Conservation (phyloP, 2,888 invertebrate species). For the Cancer borealis region DNA sequence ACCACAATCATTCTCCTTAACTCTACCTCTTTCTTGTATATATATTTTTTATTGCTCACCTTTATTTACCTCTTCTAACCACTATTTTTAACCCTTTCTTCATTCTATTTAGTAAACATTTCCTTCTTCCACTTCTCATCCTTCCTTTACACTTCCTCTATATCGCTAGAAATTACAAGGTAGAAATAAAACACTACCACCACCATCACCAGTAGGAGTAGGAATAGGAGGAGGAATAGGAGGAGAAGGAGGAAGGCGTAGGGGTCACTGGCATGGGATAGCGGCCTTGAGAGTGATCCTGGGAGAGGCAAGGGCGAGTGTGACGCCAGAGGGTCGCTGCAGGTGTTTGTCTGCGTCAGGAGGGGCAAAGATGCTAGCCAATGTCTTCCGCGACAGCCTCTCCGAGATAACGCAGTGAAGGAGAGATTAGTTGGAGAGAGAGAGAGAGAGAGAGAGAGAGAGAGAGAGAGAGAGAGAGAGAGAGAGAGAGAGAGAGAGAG, state of each 20-base stretch:
- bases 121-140: no score
- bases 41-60: not conserved
- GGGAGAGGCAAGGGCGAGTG: not conserved
- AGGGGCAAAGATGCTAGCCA: not conserved
- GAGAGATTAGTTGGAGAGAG: not conserved
- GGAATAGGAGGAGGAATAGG: no score
- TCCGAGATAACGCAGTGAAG: not conserved
- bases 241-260: no score
- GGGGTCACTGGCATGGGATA: not conserved
- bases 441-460: not conserved
- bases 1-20: not conserved
- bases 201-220: not conserved
- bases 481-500: not conserved
- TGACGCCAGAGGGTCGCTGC: not conserved
- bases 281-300: not conserved
- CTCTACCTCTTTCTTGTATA: not conserved
- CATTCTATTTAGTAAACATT: no score
- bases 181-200: not conserved
- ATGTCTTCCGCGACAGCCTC: not conserved
- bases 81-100: not conserved
- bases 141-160: not conserved
- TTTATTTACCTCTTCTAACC: not conserved
- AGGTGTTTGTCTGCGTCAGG: constrained; percentile 25
- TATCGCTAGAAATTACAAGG: no score
- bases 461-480: not conserved